phyloP scores from a whole-genome alignment of 92 coral and sea anemone species.

The Zoanthus solanderi region DNA sequence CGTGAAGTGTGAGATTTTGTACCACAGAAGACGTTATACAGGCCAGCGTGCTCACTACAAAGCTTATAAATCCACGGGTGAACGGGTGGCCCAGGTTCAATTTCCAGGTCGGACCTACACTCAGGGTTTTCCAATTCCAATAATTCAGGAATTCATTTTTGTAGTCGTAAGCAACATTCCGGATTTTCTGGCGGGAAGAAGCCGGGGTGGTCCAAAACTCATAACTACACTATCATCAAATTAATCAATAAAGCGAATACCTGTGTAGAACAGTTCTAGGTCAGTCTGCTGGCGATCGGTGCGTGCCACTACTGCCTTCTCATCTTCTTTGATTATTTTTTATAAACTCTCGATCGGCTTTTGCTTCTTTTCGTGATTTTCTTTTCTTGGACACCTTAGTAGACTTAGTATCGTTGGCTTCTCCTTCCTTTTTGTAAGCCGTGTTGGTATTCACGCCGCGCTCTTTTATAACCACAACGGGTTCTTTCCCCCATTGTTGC shows the following conservation, averaged over 20 bases:
- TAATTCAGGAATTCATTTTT: background rate
- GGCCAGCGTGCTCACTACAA: background rate
- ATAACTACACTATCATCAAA: background rate
- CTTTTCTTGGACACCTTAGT: conserved; percentile 39
- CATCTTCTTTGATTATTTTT: conserved; percentile 52
- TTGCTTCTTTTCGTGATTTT: conserved; percentile 52
- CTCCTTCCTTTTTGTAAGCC: conserved; percentile 28
- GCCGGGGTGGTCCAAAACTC: background rate
- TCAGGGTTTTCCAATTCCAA: background rate
- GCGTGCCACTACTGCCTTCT: conserved; percentile 27
- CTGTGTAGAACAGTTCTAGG: conserved; percentile 45
- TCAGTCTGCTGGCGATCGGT: conserved; percentile 51
- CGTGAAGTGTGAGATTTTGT: background rate
- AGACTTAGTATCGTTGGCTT: conserved; percentile 24
- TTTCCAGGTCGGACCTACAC: background rate
- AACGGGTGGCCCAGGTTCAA: background rate
- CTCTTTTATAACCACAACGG: conserved; percentile 51
- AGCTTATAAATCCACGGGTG: background rate
- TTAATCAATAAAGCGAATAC: background rate
- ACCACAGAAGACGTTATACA: background rate
- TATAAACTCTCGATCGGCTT: conserved; percentile 40
- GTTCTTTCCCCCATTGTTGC: conserved; percentile 50
- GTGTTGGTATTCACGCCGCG: conserved; percentile 23
- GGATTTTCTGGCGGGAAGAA: background rate
- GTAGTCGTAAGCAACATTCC: background rate